phyloP scores from a whole-genome alignment of 2,888 invertebrate genomes.

The Heliconius hortense region DNA sequence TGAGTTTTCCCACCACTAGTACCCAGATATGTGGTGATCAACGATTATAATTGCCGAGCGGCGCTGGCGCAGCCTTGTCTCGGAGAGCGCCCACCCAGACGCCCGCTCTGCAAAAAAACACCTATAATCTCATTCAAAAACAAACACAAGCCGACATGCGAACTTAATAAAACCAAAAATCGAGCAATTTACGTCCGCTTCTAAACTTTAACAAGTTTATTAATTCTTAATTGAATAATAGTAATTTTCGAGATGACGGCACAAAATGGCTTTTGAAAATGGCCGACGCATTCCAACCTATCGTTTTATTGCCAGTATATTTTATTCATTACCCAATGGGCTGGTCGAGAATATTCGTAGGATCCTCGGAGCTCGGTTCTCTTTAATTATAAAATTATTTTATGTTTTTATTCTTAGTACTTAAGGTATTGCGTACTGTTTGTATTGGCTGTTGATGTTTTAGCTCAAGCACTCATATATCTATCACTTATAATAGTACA shows the following conservation, averaged over 20 bases:
- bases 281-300: conserved; percentile 73
- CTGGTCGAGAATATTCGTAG: conserved; percentile 44
- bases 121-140: conserved; percentile 70
- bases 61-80: conserved; percentile 75
- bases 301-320: conserved; percentile 71
- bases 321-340: conserved; percentile 66
- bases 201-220: conserved; percentile 81
- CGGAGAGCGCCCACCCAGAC: conserved; percentile 77
- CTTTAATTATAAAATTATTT: conserved; percentile 43
- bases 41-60: conserved; percentile 64
- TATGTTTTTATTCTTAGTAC: conserved; percentile 32
- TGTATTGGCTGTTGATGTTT: not conserved
- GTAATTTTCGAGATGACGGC: conserved; percentile 78
- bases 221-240: conserved; percentile 80
- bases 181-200: conserved; percentile 75
- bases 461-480: not conserved
- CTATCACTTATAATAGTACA: not conserved
- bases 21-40: conserved; percentile 51
- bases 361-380: conserved; percentile 38
- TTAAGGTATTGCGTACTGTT: not conserved
- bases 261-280: conserved; percentile 72
- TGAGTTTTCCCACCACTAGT: conserved; percentile 66
- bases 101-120: conserved; percentile 64
- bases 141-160: conserved; percentile 78
- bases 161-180: conserved; percentile 78